phyloP scores from a whole-genome alignment of 2,888 invertebrate genomes.

The Papilio gigon region DNA sequence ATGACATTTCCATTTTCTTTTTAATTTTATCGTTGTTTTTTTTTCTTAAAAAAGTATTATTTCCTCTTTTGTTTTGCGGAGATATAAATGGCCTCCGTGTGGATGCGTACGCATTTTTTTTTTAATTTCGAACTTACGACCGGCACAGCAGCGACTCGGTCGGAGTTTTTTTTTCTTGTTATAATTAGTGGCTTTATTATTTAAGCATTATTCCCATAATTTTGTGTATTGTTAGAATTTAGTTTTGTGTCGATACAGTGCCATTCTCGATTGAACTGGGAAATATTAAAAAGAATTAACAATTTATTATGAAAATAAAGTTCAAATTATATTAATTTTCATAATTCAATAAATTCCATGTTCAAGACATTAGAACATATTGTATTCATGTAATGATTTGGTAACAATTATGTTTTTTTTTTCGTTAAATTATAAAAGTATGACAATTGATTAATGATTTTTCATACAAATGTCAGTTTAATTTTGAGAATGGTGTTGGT shows the following conservation, averaged over 20 bases:
- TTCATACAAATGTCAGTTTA: constrained; percentile 14
- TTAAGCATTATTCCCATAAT: constrained; percentile 78
- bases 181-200: constrained; percentile 63
- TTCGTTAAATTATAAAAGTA: no score
- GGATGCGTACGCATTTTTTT: constrained; percentile 68
- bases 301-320: neutral
- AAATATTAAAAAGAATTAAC: neutral
- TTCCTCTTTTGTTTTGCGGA: constrained; percentile 54
- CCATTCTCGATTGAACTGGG: constrained; percentile 61
- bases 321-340: neutral
- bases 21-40: constrained; percentile 49
- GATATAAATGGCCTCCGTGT: constrained; percentile 32
- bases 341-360: neutral
- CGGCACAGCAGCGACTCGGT: neutral
- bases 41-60: constrained; percentile 52
- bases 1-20: constrained; percentile 70
- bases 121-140: constrained; percentile 42
- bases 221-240: constrained; percentile 61
- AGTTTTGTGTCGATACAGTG: constrained; percentile 62
- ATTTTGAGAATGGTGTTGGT: constrained; percentile 63
- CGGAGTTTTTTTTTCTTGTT: constrained; percentile 57
- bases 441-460: constrained; percentile 41
- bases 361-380: neutral
- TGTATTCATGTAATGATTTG: constrained; percentile 13
- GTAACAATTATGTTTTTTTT: constrained; percentile 50